Conservation (phyloP, 1,140 invertebrate species). For the Apis florea region DNA sequence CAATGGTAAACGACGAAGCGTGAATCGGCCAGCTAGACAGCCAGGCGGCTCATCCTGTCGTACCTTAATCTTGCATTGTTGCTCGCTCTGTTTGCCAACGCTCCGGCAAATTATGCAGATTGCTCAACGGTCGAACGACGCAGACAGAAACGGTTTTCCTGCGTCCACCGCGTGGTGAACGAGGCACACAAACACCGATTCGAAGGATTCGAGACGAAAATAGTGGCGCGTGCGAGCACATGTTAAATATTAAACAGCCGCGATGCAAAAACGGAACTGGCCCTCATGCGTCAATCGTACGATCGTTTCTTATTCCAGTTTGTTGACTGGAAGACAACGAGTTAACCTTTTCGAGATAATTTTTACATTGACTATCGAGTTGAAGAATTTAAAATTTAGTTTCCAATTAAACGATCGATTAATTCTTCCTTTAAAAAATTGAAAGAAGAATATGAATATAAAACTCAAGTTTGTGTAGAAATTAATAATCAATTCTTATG, state of each 20-base stretch:
- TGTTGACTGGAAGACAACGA: not conserved
- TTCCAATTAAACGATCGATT: not conserved
- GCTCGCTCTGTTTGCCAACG: conserved; percentile 34
- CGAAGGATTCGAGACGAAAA: conserved; percentile 43
- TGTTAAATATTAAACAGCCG: conserved; percentile 53
- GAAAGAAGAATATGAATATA: too few relatives aligned
- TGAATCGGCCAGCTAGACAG: not conserved
- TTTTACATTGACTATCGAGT: too few relatives aligned
- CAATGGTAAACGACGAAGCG: not conserved
- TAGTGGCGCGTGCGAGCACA: not conserved
- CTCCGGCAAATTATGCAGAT: conserved; percentile 38
- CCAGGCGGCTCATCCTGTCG: not conserved
- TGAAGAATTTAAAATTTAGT: too few relatives aligned
- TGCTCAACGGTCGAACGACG: conserved; percentile 33
- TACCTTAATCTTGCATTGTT: conserved; percentile 32
- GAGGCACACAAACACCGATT: not conserved
- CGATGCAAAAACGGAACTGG: conserved; percentile 15
- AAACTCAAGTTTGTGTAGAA: too few relatives aligned
- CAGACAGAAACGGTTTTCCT: conserved; percentile 41
- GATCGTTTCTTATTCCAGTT: conserved; percentile 12
- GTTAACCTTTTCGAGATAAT: not conserved
- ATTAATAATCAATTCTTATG: too few relatives aligned
- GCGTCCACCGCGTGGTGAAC: conserved; percentile 16
- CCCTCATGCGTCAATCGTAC: conserved; percentile 28
- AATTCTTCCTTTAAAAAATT: not conserved